A percentile compares a stretch with the other conserved stretches of the same genome.
These are phyloP conservation scores for Herpailurus yagouaroundi DNA, from an alignment of 2,113 vertebrate species.

Conservation along the genomic window DNA sequence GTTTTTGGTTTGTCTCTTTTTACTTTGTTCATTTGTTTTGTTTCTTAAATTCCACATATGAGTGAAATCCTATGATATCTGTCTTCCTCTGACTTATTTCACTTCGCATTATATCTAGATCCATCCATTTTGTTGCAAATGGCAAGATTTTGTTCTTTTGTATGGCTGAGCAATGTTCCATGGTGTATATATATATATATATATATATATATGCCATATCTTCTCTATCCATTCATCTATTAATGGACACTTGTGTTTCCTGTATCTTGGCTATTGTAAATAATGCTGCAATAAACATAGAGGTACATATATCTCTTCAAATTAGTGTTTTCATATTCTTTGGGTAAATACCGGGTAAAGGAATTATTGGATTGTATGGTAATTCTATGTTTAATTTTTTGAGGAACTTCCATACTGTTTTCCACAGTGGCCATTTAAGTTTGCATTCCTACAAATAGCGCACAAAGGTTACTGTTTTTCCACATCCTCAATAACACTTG, in stretches of 20 bases:
- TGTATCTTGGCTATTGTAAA: background rate
- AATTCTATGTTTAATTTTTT: background rate
- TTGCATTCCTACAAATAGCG: background rate
- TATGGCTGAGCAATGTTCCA: too few species aligned
- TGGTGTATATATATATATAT: too few species aligned
- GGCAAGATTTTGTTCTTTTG: too few species aligned
- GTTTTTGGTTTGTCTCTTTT: background rate
- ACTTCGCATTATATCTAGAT: too few species aligned
- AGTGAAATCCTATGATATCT: background rate
- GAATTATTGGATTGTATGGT: background rate
- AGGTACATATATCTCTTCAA: background rate
- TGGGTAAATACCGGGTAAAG: background rate
- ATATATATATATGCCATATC: too few species aligned
- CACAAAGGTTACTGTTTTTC: background rate
- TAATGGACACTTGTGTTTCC: background rate
- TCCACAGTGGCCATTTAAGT: background rate
- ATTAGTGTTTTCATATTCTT: background rate
- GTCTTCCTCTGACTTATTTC: too few species aligned
- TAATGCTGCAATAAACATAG: too few species aligned
- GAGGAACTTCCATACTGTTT: background rate
- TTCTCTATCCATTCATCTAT: too few species aligned
- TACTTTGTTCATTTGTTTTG: background rate
- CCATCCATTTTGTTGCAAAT: too few species aligned
- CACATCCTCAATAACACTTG: background rate
- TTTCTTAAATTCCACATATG: background rate